Base-by-base conservation (phyloP, 2,888 invertebrate genomes). In the Dryocosmus kuriphilus region DNA sequence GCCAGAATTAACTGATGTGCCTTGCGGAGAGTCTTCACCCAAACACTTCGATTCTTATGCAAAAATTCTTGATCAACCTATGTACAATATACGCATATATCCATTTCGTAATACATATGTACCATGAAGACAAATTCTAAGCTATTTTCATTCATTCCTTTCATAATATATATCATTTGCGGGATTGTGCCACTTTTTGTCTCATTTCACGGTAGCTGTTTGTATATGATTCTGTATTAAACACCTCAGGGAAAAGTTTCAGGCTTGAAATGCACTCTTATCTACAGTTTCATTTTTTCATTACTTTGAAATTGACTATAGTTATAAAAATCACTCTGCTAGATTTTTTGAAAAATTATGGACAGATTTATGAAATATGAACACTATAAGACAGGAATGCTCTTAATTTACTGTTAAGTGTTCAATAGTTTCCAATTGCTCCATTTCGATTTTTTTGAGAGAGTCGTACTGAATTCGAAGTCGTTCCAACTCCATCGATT, bases 401-500 rank as follows among this genome's bases (percentile, higher is more conserved):
- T 92, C 94, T 92, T 94, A 94, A 89, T 95, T 94, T 87, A 95
- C 94, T 67, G 95, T 94, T 83, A 95, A 93, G 88, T 95, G 96
- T 89, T 96, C 96, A 75, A 97, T 95, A 16, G 96, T 95, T 92
- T 97, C 97, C 85, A 95, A 94, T 91, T 97, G 97, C 83, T 97
- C 96, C 73, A 95, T 94, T 93, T 97, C 97, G 46, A 96, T 94
- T 90, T 96, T 95, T 89, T 96, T 96, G 65, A 97, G 92, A 2
- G 97, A 96, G 85, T 96, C 96, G 83, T 96, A 94, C 90, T 97
- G 96, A 77, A 95, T 94, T 88, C 96, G 96, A 67, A 97, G 89
- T 76, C 98, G 94, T 89, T 98, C 98, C 80, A 98, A 88, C 90
- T 97, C 96, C 92, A 97, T 94, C n/a, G 96, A 95, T 90, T 96